These are phyloP conservation scores for Hippocampus barbouri DNA, from an alignment of 2,113 vertebrate species.

Conservation along the genomic window DNA sequence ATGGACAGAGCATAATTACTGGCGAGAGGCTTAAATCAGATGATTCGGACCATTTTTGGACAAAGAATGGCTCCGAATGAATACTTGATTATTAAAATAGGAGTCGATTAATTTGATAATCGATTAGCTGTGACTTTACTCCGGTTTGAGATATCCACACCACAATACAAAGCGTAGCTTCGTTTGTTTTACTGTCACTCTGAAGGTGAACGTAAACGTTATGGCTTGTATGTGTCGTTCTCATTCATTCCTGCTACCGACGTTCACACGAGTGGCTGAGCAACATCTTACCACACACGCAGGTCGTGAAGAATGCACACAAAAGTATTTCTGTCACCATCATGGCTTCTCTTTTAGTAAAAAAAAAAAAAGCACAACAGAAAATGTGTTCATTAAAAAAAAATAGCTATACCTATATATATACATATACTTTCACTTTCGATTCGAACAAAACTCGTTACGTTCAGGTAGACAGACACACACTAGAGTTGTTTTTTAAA, in stretches of 20 bases:
- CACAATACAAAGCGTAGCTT: too few relatives aligned
- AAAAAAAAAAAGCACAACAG: slow-evolving; percentile 3
- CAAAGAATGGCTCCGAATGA: too few relatives aligned
- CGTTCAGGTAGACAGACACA: not conserved
- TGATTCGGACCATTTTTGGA: too few relatives aligned
- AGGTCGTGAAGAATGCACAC: slow-evolving; percentile 39
- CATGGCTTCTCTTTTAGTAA: not conserved
- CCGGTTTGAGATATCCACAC: too few relatives aligned
- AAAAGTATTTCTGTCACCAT: slow-evolving; percentile 37
- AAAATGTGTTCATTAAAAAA: not conserved
- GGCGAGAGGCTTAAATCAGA: too few relatives aligned
- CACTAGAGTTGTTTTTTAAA: not conserved
- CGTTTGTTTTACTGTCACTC: too few relatives aligned
- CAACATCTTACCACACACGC: slow-evolving; percentile 50
- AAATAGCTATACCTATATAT: not conserved
- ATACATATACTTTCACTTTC: slow-evolving; percentile 67
- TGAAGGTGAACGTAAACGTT: too few relatives aligned
- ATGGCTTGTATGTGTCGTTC: not conserved
- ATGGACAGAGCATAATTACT: too few relatives aligned
- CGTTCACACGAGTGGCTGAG: not conserved
- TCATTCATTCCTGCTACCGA: not conserved
- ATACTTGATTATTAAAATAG: too few relatives aligned
- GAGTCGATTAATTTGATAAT: too few relatives aligned
- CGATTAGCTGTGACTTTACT: too few relatives aligned
- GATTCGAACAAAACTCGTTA: slow-evolving; percentile 32